Evolutionary conservation across 2,888 invertebrate species (phyloP).

Genomic region (Sinelater perroti): DNA sequence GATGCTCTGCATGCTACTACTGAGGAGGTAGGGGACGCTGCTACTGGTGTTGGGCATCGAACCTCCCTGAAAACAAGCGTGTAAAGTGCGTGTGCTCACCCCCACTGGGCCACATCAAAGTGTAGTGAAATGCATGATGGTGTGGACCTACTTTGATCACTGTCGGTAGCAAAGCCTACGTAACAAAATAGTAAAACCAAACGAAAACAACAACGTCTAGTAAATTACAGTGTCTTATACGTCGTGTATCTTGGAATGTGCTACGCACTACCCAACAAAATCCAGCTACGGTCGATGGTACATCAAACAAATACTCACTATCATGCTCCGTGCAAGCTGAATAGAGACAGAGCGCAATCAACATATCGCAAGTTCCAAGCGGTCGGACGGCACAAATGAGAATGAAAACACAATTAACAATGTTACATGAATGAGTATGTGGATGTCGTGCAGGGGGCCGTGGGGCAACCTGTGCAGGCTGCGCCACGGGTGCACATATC

Average conservation of each 20-base stretch:
- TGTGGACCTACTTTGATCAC: constrained; percentile 32
- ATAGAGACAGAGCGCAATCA: constrained; percentile 73
- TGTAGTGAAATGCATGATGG: constrained; percentile 31
- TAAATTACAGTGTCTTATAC: constrained; percentile 26
- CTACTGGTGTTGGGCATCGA: constrained; percentile 91
- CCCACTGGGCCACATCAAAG: constrained; percentile 13
- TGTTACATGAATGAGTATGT: constrained; percentile 48
- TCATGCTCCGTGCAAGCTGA: constrained; percentile 91
- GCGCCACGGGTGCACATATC: constrained; percentile 46
- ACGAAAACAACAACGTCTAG: neutral
- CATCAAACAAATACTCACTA: constrained; percentile 74
- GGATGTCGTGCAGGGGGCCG: constrained; percentile 45
- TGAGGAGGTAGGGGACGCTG: constrained; percentile 86
- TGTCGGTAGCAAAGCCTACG: constrained; percentile 26
- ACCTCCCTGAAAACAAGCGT: constrained; percentile 71
- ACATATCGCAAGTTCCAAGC: constrained; percentile 61
- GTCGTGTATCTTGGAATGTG: constrained; percentile 27
- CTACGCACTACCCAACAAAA: constrained; percentile 14
- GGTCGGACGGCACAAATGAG: constrained; percentile 60
- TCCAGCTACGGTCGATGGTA: constrained; percentile 16
- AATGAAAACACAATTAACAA: constrained; percentile 55
- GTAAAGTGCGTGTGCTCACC: constrained; percentile 22
- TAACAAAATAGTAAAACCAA: constrained; percentile 8
- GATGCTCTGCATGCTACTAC: constrained; percentile 80
- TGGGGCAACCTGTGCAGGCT: constrained; percentile 42